These are phyloP conservation scores for Cabera pusaria DNA, from an alignment of 2,888 invertebrate genomes.

Conservation along the genomic window DNA sequence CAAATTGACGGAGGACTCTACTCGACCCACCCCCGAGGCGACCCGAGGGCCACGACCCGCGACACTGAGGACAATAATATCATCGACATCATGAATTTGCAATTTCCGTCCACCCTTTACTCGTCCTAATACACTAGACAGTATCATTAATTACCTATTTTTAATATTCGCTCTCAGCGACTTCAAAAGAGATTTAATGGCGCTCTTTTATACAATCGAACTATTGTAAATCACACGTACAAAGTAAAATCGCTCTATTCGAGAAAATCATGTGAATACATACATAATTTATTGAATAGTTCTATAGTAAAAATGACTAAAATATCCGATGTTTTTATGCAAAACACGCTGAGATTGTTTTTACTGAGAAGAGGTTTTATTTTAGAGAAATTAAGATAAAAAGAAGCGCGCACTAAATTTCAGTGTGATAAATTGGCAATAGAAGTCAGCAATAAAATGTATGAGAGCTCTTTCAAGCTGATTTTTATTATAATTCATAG, in stretches of 20 bases:
- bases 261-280: no score
- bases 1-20: conserved; percentile 20
- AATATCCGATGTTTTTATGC: conserved; percentile 7
- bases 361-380: conserved; percentile 15
- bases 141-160: no score
- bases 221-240: conserved; percentile 56
- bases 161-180: conserved; percentile 28
- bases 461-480: conserved; percentile 7
- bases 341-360: conserved; percentile 13
- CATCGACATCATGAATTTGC: conserved; percentile 28
- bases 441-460: conserved; percentile 12
- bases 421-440: conserved; percentile 11
- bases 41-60: conserved; percentile 11
- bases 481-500: conserved; percentile 15
- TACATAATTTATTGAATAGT: conserved; percentile 42
- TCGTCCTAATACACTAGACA: conserved; percentile 36
- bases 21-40: conserved; percentile 19
- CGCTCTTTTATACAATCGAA: conserved; percentile 39
- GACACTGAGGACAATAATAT: conserved; percentile 16
- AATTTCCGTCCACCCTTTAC: conserved; percentile 28
- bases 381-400: conserved; percentile 21
- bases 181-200: conserved; percentile 40
- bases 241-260: conserved; percentile 54
- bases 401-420: conserved; percentile 24
- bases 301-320: conserved; percentile 30